Evolutionary conservation across 2,113 vertebrate genomes (phyloP).

Genomic region (Perccottus glenii): DNA sequence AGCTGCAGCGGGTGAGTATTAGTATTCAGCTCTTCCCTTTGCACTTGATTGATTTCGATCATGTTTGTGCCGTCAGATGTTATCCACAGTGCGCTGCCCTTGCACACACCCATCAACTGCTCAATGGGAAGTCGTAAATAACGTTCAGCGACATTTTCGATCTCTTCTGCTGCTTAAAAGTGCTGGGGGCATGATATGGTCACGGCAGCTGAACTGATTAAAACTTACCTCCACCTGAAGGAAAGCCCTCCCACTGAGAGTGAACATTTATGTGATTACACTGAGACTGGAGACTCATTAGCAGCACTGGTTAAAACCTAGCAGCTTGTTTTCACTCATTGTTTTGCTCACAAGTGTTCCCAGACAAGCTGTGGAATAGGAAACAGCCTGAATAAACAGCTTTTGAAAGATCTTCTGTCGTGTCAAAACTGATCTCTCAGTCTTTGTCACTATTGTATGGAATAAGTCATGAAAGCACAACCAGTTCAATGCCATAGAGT

Average conservation of each 20-base stretch:
- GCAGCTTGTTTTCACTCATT: constrained; percentile 1
- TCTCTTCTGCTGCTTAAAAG: background rate
- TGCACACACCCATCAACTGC: background rate
- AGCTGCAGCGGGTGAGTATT: background rate
- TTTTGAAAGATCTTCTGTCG: constrained; percentile 32
- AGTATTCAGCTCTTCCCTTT: background rate
- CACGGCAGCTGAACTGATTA: constrained; percentile 17
- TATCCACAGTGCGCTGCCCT: background rate
- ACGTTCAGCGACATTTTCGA: background rate
- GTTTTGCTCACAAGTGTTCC: constrained; percentile 11
- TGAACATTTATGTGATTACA: constrained; percentile 40
- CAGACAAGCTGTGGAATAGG: constrained; percentile 11
- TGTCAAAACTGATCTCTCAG: too few species aligned
- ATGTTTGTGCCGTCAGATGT: constrained; percentile 1
- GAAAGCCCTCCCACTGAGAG: constrained; percentile 15
- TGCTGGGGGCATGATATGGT: background rate
- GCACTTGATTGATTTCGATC: constrained; percentile 17
- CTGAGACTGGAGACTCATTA: constrained; percentile 38
- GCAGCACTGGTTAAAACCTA: constrained; percentile 5
- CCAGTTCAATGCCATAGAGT: too few species aligned
- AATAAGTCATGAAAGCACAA: too few species aligned
- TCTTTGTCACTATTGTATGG: too few species aligned
- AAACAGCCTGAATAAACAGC: constrained; percentile 18
- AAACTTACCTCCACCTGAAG: background rate
- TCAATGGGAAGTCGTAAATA: background rate